Conservation (phyloP, 2,888 invertebrate species). For the Torymus tubicola region DNA sequence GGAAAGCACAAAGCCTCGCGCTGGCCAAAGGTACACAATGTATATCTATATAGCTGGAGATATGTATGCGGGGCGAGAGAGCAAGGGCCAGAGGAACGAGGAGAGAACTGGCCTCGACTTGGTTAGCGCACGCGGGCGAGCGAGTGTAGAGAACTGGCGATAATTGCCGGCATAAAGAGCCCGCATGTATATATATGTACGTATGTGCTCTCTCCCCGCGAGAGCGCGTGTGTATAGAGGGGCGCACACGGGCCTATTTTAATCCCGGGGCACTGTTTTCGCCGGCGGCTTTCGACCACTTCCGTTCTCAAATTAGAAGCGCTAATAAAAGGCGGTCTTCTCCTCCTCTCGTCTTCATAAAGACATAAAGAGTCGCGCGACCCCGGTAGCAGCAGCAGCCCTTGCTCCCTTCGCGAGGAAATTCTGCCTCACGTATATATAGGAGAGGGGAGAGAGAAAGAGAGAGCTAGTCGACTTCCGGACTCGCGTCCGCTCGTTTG, state of each 20-base stretch:
- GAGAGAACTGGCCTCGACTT: neutral
- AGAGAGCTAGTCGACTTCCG: neutral
- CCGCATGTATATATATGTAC: neutral
- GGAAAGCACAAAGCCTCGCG: too few species aligned
- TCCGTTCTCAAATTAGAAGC: constrained; percentile 73
- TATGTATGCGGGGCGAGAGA: neutral
- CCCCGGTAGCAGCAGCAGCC: too few species aligned
- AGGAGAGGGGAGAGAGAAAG: too few species aligned
- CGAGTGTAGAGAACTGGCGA: neutral
- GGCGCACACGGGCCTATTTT: constrained; percentile 1
- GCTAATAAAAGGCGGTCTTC: constrained; percentile 67
- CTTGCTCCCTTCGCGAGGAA: too few species aligned
- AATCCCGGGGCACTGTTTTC: constrained; percentile 67
- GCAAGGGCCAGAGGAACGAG: neutral
- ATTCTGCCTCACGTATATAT: too few species aligned
- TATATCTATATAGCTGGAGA: too few species aligned
- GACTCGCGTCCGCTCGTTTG: neutral
- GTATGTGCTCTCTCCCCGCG: too few species aligned
- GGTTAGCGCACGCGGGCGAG: neutral
- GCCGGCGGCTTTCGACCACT: constrained; percentile 67
- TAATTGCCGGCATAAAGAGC: constrained; percentile 11
- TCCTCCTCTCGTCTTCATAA: constrained; percentile 10
- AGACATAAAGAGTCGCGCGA: constrained; percentile 15
- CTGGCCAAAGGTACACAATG: too few species aligned
- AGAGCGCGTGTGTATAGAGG: neutral